Evolutionary conservation across 1,140 invertebrate species (phyloP), one percentile per base, ranked within the genome.

Genomic region (Stegodyphus mimosarum): DNA sequence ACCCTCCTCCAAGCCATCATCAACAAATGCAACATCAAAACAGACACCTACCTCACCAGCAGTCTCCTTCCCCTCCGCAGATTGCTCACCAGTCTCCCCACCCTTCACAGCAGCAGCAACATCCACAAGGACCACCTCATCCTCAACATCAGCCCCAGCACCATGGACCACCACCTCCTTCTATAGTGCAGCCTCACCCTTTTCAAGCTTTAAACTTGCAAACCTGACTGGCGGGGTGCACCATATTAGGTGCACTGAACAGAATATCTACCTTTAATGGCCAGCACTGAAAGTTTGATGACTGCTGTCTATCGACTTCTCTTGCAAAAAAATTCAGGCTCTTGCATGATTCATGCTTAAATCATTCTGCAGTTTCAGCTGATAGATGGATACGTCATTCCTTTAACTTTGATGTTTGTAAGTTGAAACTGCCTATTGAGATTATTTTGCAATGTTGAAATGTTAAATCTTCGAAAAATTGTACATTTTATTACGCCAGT

Each of bases 1-100:
- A 87, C 10, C 83, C 51, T 18, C 60, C 11, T 6, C 83, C 51
- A 33, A 60, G 52, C 7, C 15, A 60, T 13, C 76, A 80, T 53
- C 76, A 72, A 48, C 85, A 80, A 10, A 49, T 74, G 76, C 81
- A 73, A n/a, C 81, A 84, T 53, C 81, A 66, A 67, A 60, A 83
- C 48, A 18, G 97, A 95, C 87, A 98, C 97, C 50, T 74, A 18
- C 91, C 98, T 96, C 91, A 96, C 96, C 91, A 96, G 33, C 73
- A 77, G 33, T 78, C 83, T 50, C 80, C 80, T 52, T 83, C 80
- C n/a, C 72, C 80, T 6, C 83, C 73, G 4, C 83, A 86, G 51
- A 77, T 76, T 6, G 67, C 83, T 7, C 74, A 86, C 17, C 83
- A 76, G 9, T 73, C 70, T 17, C 79, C 52, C 17, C 78, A 71